Evolutionary conservation across 2,797 vertebrate genomes (phyloP).

Genomic region (Liasis olivaceus): DNA sequence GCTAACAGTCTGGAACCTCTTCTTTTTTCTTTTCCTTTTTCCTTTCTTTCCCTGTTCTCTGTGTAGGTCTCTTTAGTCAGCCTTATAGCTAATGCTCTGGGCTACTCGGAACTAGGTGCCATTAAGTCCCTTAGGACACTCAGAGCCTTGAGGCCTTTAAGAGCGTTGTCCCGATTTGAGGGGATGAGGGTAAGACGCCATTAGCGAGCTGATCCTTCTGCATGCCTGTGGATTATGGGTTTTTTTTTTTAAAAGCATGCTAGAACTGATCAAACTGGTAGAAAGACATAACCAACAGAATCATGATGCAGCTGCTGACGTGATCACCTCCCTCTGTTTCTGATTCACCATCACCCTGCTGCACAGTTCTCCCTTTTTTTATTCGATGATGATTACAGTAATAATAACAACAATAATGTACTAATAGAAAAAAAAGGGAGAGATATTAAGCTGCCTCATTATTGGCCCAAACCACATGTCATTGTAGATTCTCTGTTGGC

Average conservation of each 20-base stretch:
- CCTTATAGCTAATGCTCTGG: conserved; percentile 99
- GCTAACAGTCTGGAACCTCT: conserved; percentile 98
- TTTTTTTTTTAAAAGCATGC: conserved; percentile 92
- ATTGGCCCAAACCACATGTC: conserved; percentile 74
- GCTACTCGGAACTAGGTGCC: conserved; percentile 99
- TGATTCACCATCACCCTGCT: conserved; percentile 63
- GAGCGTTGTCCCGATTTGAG: conserved; percentile 99
- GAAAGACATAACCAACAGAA: conserved; percentile 75
- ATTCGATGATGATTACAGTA: not conserved
- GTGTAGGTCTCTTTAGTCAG: conserved; percentile 99
- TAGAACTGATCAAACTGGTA: conserved; percentile 92
- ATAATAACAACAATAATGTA: conserved; percentile 6
- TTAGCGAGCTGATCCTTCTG: conserved; percentile 93
- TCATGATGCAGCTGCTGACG: conserved; percentile 93
- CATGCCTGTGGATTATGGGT: conserved; percentile 88
- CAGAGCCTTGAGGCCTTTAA: conserved; percentile 99
- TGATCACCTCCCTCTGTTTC: conserved; percentile 68
- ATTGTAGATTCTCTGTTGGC: conserved; percentile 80
- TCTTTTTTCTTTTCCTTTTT: conserved; percentile 77
- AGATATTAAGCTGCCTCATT: conserved; percentile 91
- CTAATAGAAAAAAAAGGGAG: conserved; percentile 73
- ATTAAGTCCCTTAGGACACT: conserved; percentile 99
- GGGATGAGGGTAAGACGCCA: conserved; percentile 99
- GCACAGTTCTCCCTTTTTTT: conserved; percentile 61
- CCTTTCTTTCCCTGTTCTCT: conserved; percentile 86